Conservation (phyloP, 2,797 vertebrate genomes). For the Pyrocephalus nanus region DNA sequence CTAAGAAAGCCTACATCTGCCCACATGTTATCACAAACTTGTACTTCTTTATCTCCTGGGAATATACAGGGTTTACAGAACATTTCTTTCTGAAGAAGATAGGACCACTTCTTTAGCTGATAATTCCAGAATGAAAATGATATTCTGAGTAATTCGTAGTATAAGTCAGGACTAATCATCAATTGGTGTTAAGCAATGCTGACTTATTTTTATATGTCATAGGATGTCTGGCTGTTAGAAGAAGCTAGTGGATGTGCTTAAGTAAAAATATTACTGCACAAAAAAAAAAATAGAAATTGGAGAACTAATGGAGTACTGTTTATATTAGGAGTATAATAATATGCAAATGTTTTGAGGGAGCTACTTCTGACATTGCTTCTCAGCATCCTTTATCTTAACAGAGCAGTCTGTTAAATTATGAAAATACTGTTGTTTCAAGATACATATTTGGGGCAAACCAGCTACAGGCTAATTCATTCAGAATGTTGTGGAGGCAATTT, state of each 20-base stretch:
- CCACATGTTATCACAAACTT: background rate
- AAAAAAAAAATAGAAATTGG: background rate
- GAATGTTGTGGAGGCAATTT: background rate
- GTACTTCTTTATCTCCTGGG: background rate
- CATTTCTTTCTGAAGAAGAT: background rate
- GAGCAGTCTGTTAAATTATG: background rate
- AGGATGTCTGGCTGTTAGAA: background rate
- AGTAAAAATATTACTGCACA: background rate
- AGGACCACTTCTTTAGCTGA: background rate
- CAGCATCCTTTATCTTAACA: background rate
- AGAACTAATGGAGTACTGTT: background rate
- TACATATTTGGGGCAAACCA: background rate
- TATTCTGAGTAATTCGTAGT: background rate
- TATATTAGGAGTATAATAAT: background rate
- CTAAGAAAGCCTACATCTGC: background rate
- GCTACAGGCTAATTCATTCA: background rate
- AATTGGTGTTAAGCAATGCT: background rate
- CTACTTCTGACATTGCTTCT: background rate
- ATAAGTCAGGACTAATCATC: background rate
- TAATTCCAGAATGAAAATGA: background rate
- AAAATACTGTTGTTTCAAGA: background rate
- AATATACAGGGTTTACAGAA: background rate
- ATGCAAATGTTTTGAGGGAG: background rate
- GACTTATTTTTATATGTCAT: background rate
- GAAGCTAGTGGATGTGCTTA: background rate